Conservation (phyloP, 2,797 vertebrate genomes). For the Hemibagrus guttatus region DNA sequence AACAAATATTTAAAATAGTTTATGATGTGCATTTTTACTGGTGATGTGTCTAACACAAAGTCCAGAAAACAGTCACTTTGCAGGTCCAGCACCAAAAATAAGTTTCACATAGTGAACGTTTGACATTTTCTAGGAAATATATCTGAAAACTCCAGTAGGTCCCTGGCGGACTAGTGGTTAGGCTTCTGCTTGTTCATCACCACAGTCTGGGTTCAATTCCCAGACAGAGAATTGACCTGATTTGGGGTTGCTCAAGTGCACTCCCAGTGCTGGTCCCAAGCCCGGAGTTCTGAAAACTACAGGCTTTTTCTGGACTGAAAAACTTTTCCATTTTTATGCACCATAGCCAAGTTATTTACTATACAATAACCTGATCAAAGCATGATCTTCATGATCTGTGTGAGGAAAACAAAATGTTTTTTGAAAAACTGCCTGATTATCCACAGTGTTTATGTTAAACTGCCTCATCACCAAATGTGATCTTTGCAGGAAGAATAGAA, state of each 20-base stretch:
- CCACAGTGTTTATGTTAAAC: not conserved
- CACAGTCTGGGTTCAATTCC: too few species aligned
- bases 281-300: not conserved
- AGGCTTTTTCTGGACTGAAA: not conserved
- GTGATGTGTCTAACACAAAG: not conserved
- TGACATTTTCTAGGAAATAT: not conserved
- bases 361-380: not conserved
- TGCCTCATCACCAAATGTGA: not conserved
- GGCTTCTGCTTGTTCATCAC: too few species aligned
- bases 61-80: not conserved
- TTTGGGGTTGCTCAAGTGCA: too few species aligned
- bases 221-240: too few species aligned
- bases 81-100: not conserved
- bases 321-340: not conserved
- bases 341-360: not conserved
- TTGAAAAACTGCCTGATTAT: not conserved
- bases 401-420: not conserved
- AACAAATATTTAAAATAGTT: not conserved
- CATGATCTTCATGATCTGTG: not conserved
- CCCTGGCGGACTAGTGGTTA: too few species aligned
- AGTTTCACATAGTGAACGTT: not conserved
- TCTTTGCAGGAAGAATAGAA: not conserved
- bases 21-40: not conserved
- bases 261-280: too few species aligned
- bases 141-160: too few species aligned